These are phyloP conservation scores for Cinara cedri DNA, from an alignment of 2,888 invertebrate species.

Conservation along the genomic window DNA sequence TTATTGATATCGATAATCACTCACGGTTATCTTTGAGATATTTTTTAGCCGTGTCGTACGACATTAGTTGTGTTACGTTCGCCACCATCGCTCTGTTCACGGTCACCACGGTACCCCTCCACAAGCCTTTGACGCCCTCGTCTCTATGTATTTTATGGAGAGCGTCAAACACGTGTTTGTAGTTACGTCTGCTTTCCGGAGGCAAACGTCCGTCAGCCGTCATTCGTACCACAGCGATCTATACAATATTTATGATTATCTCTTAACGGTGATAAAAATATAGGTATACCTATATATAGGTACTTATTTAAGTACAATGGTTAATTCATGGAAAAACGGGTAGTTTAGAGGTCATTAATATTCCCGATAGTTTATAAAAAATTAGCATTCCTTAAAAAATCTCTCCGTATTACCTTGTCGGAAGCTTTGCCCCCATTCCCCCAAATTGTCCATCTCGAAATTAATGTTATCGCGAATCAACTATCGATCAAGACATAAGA, in stretches of 20 bases:
- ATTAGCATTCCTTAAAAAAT: too few relatives aligned
- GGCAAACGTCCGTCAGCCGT: constrained; percentile 95
- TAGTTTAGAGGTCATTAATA: too few relatives aligned
- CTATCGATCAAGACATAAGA: too few relatives aligned
- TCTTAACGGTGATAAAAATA: too few relatives aligned
- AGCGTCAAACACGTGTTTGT: constrained; percentile 91
- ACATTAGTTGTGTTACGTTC: constrained; percentile 95
- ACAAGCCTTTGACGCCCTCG: constrained; percentile 85
- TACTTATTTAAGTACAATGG: too few relatives aligned
- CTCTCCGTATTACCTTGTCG: too few relatives aligned
- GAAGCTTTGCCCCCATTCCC: too few relatives aligned
- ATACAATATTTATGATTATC: not conserved
- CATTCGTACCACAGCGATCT: constrained; percentile 92
- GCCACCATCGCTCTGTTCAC: constrained; percentile 94
- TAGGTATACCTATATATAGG: too few relatives aligned
- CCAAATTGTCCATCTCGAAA: too few relatives aligned
- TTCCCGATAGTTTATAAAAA: too few relatives aligned
- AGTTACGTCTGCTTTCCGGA: constrained; percentile 84
- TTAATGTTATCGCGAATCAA: too few relatives aligned
- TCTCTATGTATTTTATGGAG: constrained; percentile 77
- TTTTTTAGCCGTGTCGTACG: constrained; percentile 86
- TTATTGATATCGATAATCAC: not conserved
- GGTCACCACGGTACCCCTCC: constrained; percentile 88
- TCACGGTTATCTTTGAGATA: constrained; percentile 68
- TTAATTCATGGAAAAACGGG: too few relatives aligned